phyloP scores from a whole-genome alignment of 2,797 vertebrate species.

The Helostoma temminkii region DNA sequence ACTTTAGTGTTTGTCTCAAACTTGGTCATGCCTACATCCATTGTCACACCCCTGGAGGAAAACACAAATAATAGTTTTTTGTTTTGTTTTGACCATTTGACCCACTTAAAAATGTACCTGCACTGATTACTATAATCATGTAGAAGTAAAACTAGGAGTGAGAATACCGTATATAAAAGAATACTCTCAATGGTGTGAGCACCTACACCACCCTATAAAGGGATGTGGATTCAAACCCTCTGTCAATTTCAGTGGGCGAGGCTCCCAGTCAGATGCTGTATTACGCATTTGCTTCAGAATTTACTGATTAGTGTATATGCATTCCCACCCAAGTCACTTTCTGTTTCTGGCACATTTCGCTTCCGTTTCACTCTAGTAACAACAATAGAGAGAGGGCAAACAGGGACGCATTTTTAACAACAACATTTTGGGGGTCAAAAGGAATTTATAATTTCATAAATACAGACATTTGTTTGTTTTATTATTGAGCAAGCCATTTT shows the following conservation, averaged over 20 bases:
- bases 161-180: not conserved
- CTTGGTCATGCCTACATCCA: slow-evolving; percentile 99
- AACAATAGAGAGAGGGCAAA: slow-evolving; percentile 36
- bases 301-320: slow-evolving; percentile 35
- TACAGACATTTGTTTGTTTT: not conserved
- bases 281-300: slow-evolving; percentile 39
- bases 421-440: not conserved
- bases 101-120: not conserved
- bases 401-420: not conserved
- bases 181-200: not conserved
- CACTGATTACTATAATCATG: not conserved
- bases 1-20: slow-evolving; percentile 96
- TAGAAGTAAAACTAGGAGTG: not conserved
- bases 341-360: slow-evolving; percentile 63
- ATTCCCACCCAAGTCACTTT: slow-evolving; percentile 64
- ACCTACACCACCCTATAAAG: slow-evolving; percentile 1
- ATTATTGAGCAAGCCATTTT: not conserved
- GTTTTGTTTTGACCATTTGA: not conserved
- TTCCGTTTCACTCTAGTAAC: slow-evolving; percentile 49
- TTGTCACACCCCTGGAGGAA: slow-evolving; percentile 92
- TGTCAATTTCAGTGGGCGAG: slow-evolving; percentile 30
- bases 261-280: slow-evolving; percentile 14
- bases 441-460: not conserved
- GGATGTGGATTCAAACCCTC: slow-evolving; percentile 4
- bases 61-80: slow-evolving; percentile 1